Evolutionary conservation across 92 coral and sea anemone genomes (phyloP).

Genomic region (Meandrina meandrites): DNA sequence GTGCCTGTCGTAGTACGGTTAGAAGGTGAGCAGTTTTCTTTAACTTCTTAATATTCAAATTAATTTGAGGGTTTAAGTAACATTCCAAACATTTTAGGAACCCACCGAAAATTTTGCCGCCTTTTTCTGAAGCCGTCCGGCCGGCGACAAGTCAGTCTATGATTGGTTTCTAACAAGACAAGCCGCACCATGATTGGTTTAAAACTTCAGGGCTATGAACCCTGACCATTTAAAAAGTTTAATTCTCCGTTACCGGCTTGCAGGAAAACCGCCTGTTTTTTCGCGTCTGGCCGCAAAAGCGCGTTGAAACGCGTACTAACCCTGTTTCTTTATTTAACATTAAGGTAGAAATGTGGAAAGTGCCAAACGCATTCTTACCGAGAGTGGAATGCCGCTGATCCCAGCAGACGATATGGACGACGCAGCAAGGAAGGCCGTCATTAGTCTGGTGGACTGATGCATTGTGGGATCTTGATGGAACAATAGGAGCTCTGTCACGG

Average conservation of each 20-base stretch:
- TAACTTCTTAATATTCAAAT: background rate
- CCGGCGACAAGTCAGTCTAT: background rate
- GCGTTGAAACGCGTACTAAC: background rate
- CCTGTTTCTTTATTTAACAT: background rate
- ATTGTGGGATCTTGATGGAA: background rate
- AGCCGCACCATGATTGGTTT: background rate
- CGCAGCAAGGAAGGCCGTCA: constrained; percentile 91
- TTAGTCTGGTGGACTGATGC: constrained; percentile 62
- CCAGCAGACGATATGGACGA: constrained; percentile 94
- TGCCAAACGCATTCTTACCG: constrained; percentile 75
- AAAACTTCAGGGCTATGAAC: no score
- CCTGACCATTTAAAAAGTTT: background rate
- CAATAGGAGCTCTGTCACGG: background rate
- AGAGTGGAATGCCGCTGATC: constrained; percentile 92
- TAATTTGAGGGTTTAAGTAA: background rate
- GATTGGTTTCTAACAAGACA: background rate
- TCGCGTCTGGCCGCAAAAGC: background rate
- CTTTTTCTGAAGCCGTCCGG: background rate
- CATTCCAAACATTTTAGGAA: background rate
- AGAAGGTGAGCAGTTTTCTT: constrained; percentile 67
- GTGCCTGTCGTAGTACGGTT: constrained; percentile 87
- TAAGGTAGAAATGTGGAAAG: constrained; percentile 87
- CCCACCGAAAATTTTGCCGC: background rate
- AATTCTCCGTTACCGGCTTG: background rate
- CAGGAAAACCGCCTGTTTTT: background rate